A percentile compares a stretch with the other conserved stretches of the same genome.
Evolutionary conservation across 1,140 invertebrate species (phyloP).

Genomic region (Catajapyx aquilonaris): DNA sequence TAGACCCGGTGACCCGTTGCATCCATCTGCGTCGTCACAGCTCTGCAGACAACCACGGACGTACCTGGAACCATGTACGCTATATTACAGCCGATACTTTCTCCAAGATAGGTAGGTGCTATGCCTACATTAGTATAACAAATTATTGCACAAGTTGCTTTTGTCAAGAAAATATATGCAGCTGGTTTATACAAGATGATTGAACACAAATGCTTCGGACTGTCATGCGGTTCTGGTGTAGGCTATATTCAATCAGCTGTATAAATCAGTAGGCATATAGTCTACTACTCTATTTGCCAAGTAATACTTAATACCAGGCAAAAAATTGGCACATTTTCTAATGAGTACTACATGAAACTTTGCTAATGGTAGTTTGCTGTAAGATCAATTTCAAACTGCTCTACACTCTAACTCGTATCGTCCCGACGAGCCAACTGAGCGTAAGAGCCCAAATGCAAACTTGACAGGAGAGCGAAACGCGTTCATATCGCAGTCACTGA

Average conservation of each 20-base stretch:
- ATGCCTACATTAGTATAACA: too few relatives aligned
- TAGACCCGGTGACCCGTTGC: too few relatives aligned
- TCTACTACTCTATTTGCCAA: constrained; percentile 3
- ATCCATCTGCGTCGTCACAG: constrained; percentile 68
- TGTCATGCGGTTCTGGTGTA: neutral
- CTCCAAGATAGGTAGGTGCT: too few relatives aligned
- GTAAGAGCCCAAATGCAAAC: neutral
- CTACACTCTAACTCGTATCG: constrained; percentile 10
- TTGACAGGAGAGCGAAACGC: neutral
- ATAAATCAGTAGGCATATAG: neutral
- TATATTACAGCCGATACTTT: too few relatives aligned
- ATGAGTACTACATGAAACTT: neutral
- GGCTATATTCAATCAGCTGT: neutral
- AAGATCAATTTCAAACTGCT: neutral
- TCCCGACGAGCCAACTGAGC: neutral
- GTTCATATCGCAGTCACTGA: too few relatives aligned
- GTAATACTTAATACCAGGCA: constrained; percentile 3
- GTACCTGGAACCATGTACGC: constrained; percentile 54
- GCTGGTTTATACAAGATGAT: neutral
- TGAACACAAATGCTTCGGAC: neutral
- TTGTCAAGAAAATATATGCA: constrained; percentile 13
- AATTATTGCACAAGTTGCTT: too few relatives aligned
- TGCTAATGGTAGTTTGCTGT: constrained; percentile 5
- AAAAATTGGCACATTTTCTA: constrained; percentile 2
- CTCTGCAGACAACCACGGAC: constrained; percentile 68